Base-by-base conservation (phyloP, 2,888 invertebrate species). In the Trichacis sp. region DNA sequence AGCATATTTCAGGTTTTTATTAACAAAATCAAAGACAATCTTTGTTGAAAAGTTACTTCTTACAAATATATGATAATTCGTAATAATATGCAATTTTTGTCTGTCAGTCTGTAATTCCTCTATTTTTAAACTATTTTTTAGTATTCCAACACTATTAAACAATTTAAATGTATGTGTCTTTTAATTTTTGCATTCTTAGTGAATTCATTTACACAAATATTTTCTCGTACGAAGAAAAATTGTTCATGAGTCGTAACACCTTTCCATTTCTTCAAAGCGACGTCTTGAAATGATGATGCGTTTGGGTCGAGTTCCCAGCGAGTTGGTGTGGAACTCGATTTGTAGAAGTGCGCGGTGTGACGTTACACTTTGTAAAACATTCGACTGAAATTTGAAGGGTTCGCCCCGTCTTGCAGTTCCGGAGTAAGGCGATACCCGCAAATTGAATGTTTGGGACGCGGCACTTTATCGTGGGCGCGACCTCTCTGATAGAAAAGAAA, bases 371-470 rank as follows among this genome's bases (percentile, higher is more conserved):
- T 59, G 63, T 50, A 66, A 69, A 68, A 71, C 68, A 64, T 71
- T 63, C 60, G 51, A 54, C 60, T 55, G 65, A 52, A 68, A 61
- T 61, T 69, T 63, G 52, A 59, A 49, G 48, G 47, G 51, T 58
- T 53, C 58, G 57, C 40, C 33, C 30, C 55, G 68, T 68, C 73
- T 77, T 77, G 72, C 78, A 80, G 79, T 78, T 76, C 72, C 70
- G 65, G 63, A 60, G 80, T 73, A 79, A 81, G 72, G 59, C 71
- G 80, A 81, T 79, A 80, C 75, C 70, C 58, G 67, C 70, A 78
- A 80, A 80, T 81, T 77, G 80, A 80, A 81, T 80, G 77, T 80
- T 76, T 74, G 71, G 61, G 56, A 61, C 61, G 63, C 62, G 67
- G 70, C 68, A 70, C 71, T 24, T 73, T 71, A 64, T 57, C 46